Evolutionary conservation across 2,113 vertebrate genomes (phyloP), one percentile per base, ranked within the genome.

Genomic region (Upupa epops): DNA sequence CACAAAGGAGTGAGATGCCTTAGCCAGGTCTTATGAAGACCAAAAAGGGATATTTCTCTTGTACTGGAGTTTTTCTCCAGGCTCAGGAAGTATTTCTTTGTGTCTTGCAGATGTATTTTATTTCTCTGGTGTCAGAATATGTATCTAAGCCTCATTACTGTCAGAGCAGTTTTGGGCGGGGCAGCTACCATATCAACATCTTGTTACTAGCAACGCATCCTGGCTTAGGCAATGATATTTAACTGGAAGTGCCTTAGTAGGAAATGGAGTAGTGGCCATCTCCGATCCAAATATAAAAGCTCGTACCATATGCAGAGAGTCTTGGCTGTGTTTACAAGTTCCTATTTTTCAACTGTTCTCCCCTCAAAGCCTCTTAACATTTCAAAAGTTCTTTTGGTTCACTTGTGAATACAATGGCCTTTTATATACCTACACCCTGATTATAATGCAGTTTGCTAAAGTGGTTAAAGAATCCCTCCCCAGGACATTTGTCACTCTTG

Each of bases 371-470:
- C 15, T 37, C 32, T 63, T 48, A 60, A 11, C 21, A 51, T 90
- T 88, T 80, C 37, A 68, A 74, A 91, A 88, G 58, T 29, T 60
- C 12, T 74, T 94, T 84, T 92, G 17, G 69, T 88, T 74, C 26
- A 40, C 26, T 79, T 8, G 8, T 46, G 51, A 85, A 45, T 59
- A 86, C 63, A 94, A 51, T 64, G 20, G 17, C 32, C 54, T 83
- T 72, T 80, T 91, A 82, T 60, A 80, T 91, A 21, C 20, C 73
- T 91, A 25, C 34, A 88, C 59, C 68, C 94, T 83, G 42, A 78
- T 83, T 83, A 58, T 70, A 81, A 70, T 45, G 28, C 21, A 65
- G 32, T 83, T 87, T 79, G 9, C 15, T 60, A 19, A 34, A 59
- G 37, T 59, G 19, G 26, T 76, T 94, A 78, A 87, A 86, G 46